Percentiles rank a stretch among this genome's conserved stretches.
These are phyloP conservation scores for Mythimna pallens DNA, from an alignment of 2,888 invertebrate species.

Conservation along the genomic window DNA sequence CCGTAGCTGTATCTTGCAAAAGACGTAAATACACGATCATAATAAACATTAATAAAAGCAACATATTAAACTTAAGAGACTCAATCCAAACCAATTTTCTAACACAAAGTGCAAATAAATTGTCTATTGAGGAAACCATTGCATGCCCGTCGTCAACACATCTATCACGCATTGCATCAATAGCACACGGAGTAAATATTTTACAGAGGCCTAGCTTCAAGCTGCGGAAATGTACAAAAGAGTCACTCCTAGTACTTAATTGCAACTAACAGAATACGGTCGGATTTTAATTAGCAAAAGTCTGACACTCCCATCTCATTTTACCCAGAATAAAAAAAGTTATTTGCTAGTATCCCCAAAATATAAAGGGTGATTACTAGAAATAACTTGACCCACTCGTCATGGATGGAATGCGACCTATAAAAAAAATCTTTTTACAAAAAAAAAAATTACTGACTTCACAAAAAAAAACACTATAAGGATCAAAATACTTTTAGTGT, in stretches of 20 bases:
- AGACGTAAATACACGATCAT: not conserved
- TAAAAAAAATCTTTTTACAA: too few species aligned
- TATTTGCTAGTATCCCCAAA: too few species aligned
- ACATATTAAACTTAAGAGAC: slow-evolving; percentile 27
- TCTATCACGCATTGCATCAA: slow-evolving; percentile 49
- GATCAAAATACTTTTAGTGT: too few species aligned
- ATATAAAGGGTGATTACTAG: too few species aligned
- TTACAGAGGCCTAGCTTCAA: slow-evolving; percentile 12
- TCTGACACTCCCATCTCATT: too few species aligned
- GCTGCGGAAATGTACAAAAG: not conserved
- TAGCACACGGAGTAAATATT: slow-evolving; percentile 18
- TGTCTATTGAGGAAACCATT: slow-evolving; percentile 37
- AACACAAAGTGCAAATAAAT: slow-evolving; percentile 57
- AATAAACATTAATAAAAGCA: slow-evolving; percentile 23
- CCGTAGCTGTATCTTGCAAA: not conserved
- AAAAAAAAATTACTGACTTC: too few species aligned
- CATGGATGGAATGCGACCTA: slow-evolving; percentile 30
- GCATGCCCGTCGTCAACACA: slow-evolving; percentile 41
- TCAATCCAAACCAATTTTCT: slow-evolving; percentile 45
- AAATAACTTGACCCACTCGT: slow-evolving; percentile 3
- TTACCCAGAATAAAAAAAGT: too few species aligned
- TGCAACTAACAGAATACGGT: too few species aligned
- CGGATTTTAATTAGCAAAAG: too few species aligned
- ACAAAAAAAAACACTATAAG: too few species aligned
- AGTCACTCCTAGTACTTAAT: too few species aligned